Base-by-base conservation (phyloP, 1,140 invertebrate species). In the Dreissena polymorpha region DNA sequence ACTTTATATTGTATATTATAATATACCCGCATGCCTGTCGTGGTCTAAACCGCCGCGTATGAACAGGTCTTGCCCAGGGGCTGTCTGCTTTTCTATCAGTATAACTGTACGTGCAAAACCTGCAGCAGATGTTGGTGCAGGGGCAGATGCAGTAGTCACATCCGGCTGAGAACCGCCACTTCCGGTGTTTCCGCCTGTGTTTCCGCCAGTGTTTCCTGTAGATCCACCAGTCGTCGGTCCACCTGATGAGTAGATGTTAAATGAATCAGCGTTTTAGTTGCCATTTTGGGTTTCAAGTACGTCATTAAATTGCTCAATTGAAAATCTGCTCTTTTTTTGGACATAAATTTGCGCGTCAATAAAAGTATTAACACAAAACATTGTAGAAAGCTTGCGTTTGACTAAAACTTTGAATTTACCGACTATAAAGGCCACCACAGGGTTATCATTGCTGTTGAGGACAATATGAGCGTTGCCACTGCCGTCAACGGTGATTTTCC, bases 341-440 rank as follows among this genome's bases (percentile, higher is more conserved):
- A 39, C 3, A 39, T 8, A 8, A 39, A 5, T 8, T 39, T 39
- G 8, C 39, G 39, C 8, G 39, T 39, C 39, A 39, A 39, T 5
- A 39, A 5, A 2, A 39, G 39, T 5, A 39, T 39, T 39, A 2
- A 39, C 39, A 39, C 39, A 39, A 2, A 39, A 39, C 39, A 39
- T 39, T 39, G 39, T 39, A 39, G 39, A 39, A 39, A 39, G 39
- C 8, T 39, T 39, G 39, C 39, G 8, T 39, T 39, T 2, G 39
- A 39, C 39, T 39, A 39, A 39, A 29, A 67, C 21, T 10, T 67
- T 67, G 16, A 16, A 69, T 86, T 80, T 78, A 87, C 95, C 93
- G 21, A 93, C 92, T 88, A 97, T 96, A 86, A 98, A 95, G 29
- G 97, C 97, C 18, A 97, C 87, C 16, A 97, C 94, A 72, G 96